Percentiles rank a stretch among this genome's conserved stretches.
phyloP scores from a whole-genome alignment of 2,797 vertebrate genomes.

The Peromyscus melanophrys region DNA sequence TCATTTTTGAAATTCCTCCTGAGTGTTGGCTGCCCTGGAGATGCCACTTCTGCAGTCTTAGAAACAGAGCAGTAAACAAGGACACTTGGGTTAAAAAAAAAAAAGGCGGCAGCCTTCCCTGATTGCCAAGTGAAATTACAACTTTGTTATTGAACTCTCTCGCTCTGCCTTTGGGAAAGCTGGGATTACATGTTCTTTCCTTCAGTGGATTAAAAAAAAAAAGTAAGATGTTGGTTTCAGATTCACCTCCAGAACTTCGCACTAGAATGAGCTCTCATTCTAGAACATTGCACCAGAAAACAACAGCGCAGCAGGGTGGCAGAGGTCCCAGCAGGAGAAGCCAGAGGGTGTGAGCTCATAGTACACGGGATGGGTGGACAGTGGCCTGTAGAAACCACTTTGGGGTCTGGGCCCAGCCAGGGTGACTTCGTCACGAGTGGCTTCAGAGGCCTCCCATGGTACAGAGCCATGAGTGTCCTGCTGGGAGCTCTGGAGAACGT shows the following conservation, averaged over 20 bases:
- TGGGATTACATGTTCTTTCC: slow-evolving; percentile 77
- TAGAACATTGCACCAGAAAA: slow-evolving; percentile 44
- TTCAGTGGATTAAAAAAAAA: slow-evolving; percentile 61
- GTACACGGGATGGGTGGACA: background rate
- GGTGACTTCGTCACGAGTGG: background rate
- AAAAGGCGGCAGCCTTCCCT: background rate
- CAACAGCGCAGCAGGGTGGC: background rate
- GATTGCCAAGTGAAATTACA: slow-evolving; percentile 78
- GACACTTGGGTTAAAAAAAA: slow-evolving; percentile 9
- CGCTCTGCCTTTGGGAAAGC: slow-evolving; percentile 68
- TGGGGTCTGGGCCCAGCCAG: background rate
- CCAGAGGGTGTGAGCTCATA: too few species aligned
- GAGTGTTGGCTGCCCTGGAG: slow-evolving; percentile 65
- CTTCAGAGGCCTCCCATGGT: background rate
- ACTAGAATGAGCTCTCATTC: slow-evolving; percentile 67
- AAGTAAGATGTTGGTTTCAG: slow-evolving; percentile 71
- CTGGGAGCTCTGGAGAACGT: background rate
- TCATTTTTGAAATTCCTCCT: slow-evolving; percentile 75
- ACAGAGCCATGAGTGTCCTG: background rate
- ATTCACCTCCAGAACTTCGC: slow-evolving; percentile 71
- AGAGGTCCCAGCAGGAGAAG: background rate
- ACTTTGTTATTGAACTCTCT: slow-evolving; percentile 73
- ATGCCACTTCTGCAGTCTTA: slow-evolving; percentile 72
- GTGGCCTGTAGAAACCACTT: background rate
- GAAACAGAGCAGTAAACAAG: slow-evolving; percentile 80